Evolutionary conservation across 2,888 invertebrate genomes (phyloP), one percentile per base, ranked within the genome.

Genomic region (Leucophora obtusa): DNA sequence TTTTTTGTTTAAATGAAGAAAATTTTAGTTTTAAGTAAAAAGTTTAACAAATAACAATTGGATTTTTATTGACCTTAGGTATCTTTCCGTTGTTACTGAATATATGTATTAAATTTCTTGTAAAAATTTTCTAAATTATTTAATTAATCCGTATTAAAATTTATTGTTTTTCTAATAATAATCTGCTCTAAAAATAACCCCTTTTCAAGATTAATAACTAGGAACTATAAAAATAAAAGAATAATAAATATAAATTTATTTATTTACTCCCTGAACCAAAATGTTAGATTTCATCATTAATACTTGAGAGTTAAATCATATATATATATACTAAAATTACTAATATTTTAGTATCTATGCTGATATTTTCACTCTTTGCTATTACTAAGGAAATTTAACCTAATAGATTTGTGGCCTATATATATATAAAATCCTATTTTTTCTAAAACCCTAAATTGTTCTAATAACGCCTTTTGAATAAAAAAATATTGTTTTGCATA

Each of bases 351-450:
- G 11, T 2, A 38, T 11, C 38, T 1, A 38, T 5, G 28, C 28
- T 6, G 7, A 3, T 24, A 5, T 28, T 28, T 28, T 3, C 7
- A 47, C 14, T 47, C 14, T n/a, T 47, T n/a, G 6, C 15, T 47
- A 47, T 47, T 47, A 7, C 14, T 3, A n/a, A 2, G n/a, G 14
- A 47, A 47, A n/a, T 47, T n/a, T n/a, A n/a, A 6, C 10, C 38
- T 38, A 38, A 47, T 6, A 4, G 1, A 47, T 4, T 15, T n/a
- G 10, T 14, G 43, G 5, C 43, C 43, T n/a, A 14, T 47, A 14
- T n/a, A n/a, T n/a, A 47, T 79, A 38, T 24, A 38, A 54, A 35
- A 58, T 60, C 24, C 28, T 51, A 11, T 9, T 38, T 38, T 38
- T 38, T 38, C 14, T 38, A 38, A 38, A 38, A 38, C 10, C 38